These are phyloP conservation scores for Tridacna gigas DNA, from an alignment of 2,888 invertebrate species.

Conservation along the genomic window DNA sequence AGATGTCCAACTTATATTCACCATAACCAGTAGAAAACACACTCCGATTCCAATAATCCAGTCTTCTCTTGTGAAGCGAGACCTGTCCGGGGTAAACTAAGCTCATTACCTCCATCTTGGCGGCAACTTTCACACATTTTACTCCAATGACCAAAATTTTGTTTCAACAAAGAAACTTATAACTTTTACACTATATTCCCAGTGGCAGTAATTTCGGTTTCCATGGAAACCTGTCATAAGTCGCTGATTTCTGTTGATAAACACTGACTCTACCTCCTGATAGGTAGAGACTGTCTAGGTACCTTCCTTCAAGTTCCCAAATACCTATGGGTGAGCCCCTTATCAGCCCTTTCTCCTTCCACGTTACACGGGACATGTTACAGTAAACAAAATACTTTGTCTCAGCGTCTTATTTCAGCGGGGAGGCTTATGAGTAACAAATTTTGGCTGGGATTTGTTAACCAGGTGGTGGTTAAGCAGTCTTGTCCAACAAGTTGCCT, in stretches of 20 bases:
- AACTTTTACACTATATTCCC: slow-evolving; percentile 65
- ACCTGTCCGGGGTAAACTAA: slow-evolving; percentile 3
- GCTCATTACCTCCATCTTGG: slow-evolving; percentile 34
- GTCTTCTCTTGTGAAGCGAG: background rate
- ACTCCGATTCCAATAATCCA: slow-evolving; percentile 21
- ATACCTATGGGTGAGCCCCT: slow-evolving; percentile 16
- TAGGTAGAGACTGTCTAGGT: slow-evolving; percentile 42
- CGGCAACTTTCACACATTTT: slow-evolving; percentile 33
- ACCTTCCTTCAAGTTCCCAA: slow-evolving; percentile 5
- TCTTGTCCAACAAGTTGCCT: background rate
- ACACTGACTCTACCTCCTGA: slow-evolving; percentile 50
- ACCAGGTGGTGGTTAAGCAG: background rate
- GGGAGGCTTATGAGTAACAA: slow-evolving; percentile 22
- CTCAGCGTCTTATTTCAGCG: slow-evolving; percentile 1
- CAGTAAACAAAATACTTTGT: slow-evolving; percentile 26
- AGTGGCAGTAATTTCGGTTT: slow-evolving; percentile 62
- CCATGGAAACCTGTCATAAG: slow-evolving; percentile 68
- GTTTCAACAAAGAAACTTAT: slow-evolving; percentile 67
- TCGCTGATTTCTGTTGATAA: slow-evolving; percentile 66
- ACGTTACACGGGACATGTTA: slow-evolving; percentile 12
- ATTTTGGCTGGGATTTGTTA: background rate
- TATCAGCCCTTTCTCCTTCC: slow-evolving; percentile 19
- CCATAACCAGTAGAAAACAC: slow-evolving; percentile 1
- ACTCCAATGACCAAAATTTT: slow-evolving; percentile 52
- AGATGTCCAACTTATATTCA: background rate